Conservation (phyloP, 2,888 invertebrate genomes). For the Scaptomyza caliginosa region DNA sequence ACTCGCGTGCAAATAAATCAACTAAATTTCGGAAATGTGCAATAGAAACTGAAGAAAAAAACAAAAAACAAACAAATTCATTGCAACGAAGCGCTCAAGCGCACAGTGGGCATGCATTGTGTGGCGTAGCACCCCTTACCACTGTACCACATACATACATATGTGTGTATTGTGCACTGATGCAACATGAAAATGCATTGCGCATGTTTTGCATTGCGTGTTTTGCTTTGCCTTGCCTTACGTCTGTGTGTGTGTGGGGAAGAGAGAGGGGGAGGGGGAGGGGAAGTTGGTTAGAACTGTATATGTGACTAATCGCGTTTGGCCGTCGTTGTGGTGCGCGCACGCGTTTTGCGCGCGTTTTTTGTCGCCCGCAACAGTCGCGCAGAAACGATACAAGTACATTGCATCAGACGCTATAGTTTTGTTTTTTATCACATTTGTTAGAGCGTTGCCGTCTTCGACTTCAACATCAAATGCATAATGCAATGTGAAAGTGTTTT, state of each 20-base stretch:
- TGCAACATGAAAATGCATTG: constrained; percentile 68
- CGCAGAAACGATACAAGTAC: not conserved
- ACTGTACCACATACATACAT: not conserved
- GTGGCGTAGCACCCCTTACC: not conserved
- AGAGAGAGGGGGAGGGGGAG: not conserved
- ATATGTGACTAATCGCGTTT: constrained; percentile 57
- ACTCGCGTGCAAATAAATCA: constrained; percentile 29
- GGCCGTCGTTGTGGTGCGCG: constrained; percentile 44
- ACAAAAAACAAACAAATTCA: no score
- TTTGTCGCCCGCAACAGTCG: constrained; percentile 28
- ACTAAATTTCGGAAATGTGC: constrained; percentile 45
- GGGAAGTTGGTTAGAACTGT: no score
- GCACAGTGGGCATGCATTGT: constrained; percentile 54
- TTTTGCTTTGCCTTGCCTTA: constrained; percentile 28
- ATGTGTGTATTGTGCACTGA: constrained; percentile 43
- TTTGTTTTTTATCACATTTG: no score
- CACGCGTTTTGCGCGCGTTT: constrained; percentile 60
- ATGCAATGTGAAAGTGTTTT: constrained; percentile 58
- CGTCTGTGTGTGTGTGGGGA: not conserved
- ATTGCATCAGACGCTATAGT: not conserved
- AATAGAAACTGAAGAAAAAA: constrained; percentile 17
- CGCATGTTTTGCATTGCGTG: constrained; percentile 66
- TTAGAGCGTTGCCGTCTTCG: no score
- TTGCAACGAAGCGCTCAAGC: constrained; percentile 44
- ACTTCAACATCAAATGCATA: not conserved